Evolutionary conservation across 2,113 vertebrate genomes (phyloP).

Genomic region (Ranitomeya variabilis): DNA sequence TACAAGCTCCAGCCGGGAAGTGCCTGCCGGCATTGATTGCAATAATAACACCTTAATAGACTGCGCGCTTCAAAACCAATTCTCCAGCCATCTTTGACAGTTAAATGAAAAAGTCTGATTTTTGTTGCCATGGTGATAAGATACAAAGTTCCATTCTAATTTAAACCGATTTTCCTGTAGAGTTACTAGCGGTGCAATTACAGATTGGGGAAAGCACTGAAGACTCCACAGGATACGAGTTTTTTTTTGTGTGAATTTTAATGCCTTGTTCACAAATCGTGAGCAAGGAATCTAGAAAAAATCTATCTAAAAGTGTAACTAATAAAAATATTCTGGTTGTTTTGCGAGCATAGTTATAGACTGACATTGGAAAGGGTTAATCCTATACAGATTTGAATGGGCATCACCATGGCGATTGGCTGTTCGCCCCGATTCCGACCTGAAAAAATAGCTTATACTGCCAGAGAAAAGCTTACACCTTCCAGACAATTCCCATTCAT

Average conservation of each 20-base stretch:
- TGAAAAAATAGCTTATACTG: too few species aligned
- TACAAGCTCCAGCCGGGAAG: slow-evolving; percentile 24
- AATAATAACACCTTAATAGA: slow-evolving; percentile 47
- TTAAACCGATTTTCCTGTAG: neutral
- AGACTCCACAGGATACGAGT: neutral
- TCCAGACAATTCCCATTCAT: too few species aligned
- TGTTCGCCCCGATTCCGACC: too few species aligned
- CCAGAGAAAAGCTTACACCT: too few species aligned
- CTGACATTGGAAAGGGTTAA: neutral
- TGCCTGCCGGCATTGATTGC: slow-evolving; percentile 33
- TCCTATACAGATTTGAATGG: too few species aligned
- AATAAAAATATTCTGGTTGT: too few species aligned
- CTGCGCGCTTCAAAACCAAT: slow-evolving; percentile 9
- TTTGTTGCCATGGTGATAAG: slow-evolving; percentile 36
- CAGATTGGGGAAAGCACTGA: neutral
- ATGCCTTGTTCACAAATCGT: neutral
- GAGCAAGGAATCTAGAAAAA: neutral
- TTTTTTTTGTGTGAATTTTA: neutral
- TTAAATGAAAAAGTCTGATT: slow-evolving; percentile 39
- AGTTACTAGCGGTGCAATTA: slow-evolving; percentile 43
- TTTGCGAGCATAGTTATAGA: neutral
- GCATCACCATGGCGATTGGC: too few species aligned
- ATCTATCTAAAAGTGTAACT: neutral
- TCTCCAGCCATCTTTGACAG: slow-evolving; percentile 33
- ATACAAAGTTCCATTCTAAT: slow-evolving; percentile 8